Percentiles rank a stretch among this genome's conserved stretches.
These are phyloP conservation scores for Taxidea taxus DNA, from an alignment of 2,113 vertebrate genomes.

Conservation along the genomic window DNA sequence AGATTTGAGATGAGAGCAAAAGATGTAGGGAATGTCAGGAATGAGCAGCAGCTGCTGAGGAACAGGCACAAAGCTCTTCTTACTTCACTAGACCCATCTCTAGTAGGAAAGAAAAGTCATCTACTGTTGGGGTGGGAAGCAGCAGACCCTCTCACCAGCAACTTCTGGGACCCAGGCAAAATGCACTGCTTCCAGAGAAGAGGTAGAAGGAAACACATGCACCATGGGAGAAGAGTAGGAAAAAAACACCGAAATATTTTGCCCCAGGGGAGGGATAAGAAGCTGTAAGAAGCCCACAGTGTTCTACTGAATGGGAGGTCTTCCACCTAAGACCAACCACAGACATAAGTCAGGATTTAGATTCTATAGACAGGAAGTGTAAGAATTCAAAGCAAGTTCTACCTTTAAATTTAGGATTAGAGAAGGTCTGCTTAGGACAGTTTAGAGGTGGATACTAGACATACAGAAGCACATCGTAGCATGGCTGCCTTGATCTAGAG, in stretches of 20 bases:
- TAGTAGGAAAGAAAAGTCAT: neutral
- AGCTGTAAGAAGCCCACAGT: neutral
- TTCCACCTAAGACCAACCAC: neutral
- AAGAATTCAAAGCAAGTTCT: neutral
- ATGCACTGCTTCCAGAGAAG: neutral
- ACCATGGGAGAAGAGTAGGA: neutral
- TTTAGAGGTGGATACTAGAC: neutral
- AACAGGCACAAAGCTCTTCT: neutral
- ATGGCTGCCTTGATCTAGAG: neutral
- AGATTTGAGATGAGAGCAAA: neutral
- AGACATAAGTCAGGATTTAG: neutral
- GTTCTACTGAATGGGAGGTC: neutral
- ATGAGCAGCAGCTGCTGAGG: neutral
- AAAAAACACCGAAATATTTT: neutral
- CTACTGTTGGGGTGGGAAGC: neutral
- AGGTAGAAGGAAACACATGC: neutral
- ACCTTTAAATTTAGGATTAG: neutral
- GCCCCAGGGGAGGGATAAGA: accelerated
- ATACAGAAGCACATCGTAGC: neutral
- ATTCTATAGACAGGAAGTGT: neutral
- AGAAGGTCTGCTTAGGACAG: neutral
- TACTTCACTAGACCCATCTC: neutral
- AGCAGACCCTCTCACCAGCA: neutral
- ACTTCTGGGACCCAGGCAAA: neutral
- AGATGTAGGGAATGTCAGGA: neutral